Base-by-base conservation (phyloP, 2,888 invertebrate species). In the Electrophaes corylata region DNA sequence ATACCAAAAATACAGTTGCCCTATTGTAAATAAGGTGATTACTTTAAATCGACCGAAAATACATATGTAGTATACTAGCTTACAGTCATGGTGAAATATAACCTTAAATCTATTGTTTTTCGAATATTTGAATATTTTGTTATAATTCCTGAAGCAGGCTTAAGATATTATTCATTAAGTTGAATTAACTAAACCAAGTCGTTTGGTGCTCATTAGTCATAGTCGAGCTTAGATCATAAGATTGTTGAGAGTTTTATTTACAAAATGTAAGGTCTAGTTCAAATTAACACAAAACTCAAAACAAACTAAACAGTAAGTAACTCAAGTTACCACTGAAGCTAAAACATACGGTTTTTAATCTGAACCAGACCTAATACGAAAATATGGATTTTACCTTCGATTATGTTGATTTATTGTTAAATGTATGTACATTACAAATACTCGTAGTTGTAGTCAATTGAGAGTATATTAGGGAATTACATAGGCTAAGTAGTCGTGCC, bases 181-280 rank as follows among this genome's bases (percentile, higher is more conserved):
- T 33, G 10, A 16, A 37, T 43, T n/a, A 43, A 47, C 19, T 31
- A 37, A 56, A 37, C 31, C 40, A 6, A 23, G 6, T 35, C 33
- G 43, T 52, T 57, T 43, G 51, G 52, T 52, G 57, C 57, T 48
- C 48, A 53, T 58, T 18, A 44, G n/a, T 48, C 19, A 37, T 53
- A 49, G 52, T 57, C 60, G 57, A 60, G 60, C 60, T 60, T 60
- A 60, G 20, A 6, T 50, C n/a, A 39, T 50, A 18, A 52, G 39
- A 48, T 43, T 52, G 23, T 48, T 46, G 31, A 49, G 0, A 47
- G n/a, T 50, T 47, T 51, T 35, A 52, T 47, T 55, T 44, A 48
- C 8, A 46, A 35, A 50, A 29, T 12, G 6, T 43, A 6, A 19
- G 19, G 26, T 29, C 10, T 29, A 10, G 10, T 29, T 29, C 10